Evolutionary conservation across 2,113 vertebrate genomes (phyloP), one percentile per base, ranked within the genome.

Genomic region (Eurystomus gularis): DNA sequence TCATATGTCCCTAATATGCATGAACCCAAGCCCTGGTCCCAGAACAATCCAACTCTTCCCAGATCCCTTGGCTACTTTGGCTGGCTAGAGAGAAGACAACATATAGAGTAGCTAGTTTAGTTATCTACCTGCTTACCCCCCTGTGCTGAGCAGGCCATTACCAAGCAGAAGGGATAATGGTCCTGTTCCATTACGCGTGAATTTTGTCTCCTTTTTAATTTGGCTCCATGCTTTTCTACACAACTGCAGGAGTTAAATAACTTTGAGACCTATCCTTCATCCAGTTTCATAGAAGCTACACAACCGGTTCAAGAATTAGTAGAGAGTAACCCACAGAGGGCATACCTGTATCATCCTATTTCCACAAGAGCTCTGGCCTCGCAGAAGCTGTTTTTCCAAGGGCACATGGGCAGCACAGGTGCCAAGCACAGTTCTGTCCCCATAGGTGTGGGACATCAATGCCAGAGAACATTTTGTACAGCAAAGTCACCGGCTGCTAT

Each of bases 381-480:
- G 31, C 37, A 65, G 66, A 46, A 57, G 26, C 28, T 68, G 11
- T 62, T 64, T 88, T 84, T 28, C 58, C 28, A 40, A 77, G 66
- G 61, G 46, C 23, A 6, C 15, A 4, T 0, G 0, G 37, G 15
- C n/a, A 92, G 49, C 28, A 40, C 23, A 0, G 1, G 39, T 7
- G 19, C 29, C 72, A 81, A 51, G 57, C 39, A 35, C 8, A 42
- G 9, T 10, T 64, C 62, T 78, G 42, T 14, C 71, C 58, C 54
- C 49, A 18, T 1, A n/a, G 4, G 8, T 40, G 17, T 16, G 42
- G 33, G 31, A 29, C 68, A 26, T 23, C 28, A 68, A 54, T 37
- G 16, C 70, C 20, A 65, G 61, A 44, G 54, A 60, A 82, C 1
- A 3, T 62, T 82, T 81, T n/a, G 37, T 44, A 37, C 23, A 73